Conservation (phyloP, 2,888 invertebrate genomes). For the Patella caerulea region DNA sequence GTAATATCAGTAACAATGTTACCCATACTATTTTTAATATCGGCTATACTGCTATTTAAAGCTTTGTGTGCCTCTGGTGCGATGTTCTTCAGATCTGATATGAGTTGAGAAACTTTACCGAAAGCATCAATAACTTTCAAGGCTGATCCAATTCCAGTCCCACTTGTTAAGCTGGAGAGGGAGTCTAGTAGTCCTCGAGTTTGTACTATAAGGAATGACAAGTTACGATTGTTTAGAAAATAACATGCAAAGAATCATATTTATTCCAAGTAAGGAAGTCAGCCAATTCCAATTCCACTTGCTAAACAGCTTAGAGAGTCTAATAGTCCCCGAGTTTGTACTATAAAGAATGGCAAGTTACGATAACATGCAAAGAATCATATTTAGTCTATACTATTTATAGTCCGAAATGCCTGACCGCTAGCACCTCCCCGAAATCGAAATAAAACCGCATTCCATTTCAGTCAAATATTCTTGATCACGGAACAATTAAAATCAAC, state of each 20-base stretch:
- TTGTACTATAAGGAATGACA: not conserved
- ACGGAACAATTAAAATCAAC: too few species aligned
- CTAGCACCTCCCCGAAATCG: too few species aligned
- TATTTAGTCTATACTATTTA: too few species aligned
- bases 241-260: too few species aligned
- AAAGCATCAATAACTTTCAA: constrained; percentile 4
- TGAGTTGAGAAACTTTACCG: not conserved
- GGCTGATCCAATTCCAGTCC: not conserved
- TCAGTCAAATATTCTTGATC: too few species aligned
- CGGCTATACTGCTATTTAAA: not conserved
- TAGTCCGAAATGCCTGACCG: too few species aligned
- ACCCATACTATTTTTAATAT: constrained; percentile 6
- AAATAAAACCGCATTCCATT: too few species aligned
- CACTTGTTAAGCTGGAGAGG: not conserved
- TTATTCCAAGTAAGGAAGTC: too few species aligned
- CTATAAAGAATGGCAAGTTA: not conserved
- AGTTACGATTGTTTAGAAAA: too few species aligned
- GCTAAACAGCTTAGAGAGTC: not conserved
- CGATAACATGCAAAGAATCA: too few species aligned
- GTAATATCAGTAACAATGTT: not conserved
- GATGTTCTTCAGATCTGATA: not conserved
- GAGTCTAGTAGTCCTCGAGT: not conserved
- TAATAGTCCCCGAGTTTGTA: not conserved
- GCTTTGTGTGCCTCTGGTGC: constrained; percentile 2
- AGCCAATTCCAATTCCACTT: not conserved